Evolutionary conservation across 1,140 invertebrate species (phyloP), one percentile per base, ranked within the genome.

Genomic region (Drosophila kikkawai): DNA sequence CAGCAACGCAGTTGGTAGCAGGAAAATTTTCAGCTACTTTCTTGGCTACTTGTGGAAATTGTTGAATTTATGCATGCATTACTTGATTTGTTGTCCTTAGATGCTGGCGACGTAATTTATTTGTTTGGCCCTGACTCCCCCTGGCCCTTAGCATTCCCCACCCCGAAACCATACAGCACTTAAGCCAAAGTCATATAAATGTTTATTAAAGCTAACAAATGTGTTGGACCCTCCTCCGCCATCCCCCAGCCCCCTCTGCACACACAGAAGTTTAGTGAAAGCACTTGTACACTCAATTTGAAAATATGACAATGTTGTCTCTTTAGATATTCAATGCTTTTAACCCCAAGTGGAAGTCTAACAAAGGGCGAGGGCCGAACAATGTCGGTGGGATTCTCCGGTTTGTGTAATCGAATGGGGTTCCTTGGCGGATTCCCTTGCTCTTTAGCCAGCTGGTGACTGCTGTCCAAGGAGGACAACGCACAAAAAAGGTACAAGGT

Each of bases 301-400:
- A 90, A 88, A 88, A 88, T 88, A 88, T 88, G 79, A 85, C 85
- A 88, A 84, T 88, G 85, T 73, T 81, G 78, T 87, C 85, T 84
- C 64, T 63, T 82, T 73, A 84, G 58, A 88, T 90, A 88, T 88
- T 88, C 85, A 88, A 85, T 88, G 85, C 85, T 90, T 88, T 90
- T 85, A 90, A 53, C 81, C 64, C 71, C 65, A 73, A 73, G 70
- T 73, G 70, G 37, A 73, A 73, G 55, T 51, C 48, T 17, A 42
- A 59, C 61, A 76, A 76, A 70, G 64, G 63, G 37, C 53, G 47
- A 53, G 56, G 50, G 50, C 67, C 57, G 44, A 59, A 77, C 78
- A 81, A 78, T 73, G 82, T 51, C 73, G 64, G 69, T 75, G 74
- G 73, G 64, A 48, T 19, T 74, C 53, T 9, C 11, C 19, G 9